Conservation (phyloP, 1,140 invertebrate genomes). For the Aphelenchoides besseyi region DNA sequence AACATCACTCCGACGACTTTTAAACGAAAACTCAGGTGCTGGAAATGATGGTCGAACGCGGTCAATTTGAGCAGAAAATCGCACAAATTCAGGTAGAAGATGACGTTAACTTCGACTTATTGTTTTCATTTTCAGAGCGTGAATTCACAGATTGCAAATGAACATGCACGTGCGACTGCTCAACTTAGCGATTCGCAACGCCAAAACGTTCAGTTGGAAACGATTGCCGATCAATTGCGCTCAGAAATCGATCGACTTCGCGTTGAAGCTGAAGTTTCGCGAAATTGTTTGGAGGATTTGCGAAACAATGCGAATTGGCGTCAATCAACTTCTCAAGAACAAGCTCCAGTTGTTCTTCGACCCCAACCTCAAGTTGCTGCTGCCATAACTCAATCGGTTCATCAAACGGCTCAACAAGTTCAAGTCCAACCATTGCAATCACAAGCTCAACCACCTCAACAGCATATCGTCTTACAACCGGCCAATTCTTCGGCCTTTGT, state of each 20-base stretch:
- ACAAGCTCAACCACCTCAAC: background rate
- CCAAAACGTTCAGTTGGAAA: slow-evolving; percentile 29
- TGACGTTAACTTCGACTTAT: slow-evolving; percentile 8
- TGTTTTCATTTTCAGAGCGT: slow-evolving; percentile 15
- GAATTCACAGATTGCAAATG: background rate
- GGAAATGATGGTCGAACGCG: slow-evolving; percentile 39
- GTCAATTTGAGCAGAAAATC: slow-evolving; percentile 31
- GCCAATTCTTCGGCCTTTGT: background rate
- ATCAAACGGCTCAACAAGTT: background rate
- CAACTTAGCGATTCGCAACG: slow-evolving; percentile 1
- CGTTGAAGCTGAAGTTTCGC: slow-evolving; percentile 35
- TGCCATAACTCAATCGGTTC: background rate
- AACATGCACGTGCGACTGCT: background rate
- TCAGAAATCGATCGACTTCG: slow-evolving; percentile 36
- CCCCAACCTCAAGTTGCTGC: background rate
- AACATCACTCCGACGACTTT: too few species aligned
- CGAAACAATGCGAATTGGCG: slow-evolving; percentile 10
- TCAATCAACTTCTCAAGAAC: background rate
- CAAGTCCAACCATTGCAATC: background rate
- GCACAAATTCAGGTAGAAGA: slow-evolving; percentile 20
- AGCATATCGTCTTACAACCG: background rate
- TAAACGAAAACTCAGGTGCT: too few species aligned
- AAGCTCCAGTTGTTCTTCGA: background rate
- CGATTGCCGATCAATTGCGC: slow-evolving; percentile 18
- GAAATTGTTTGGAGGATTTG: slow-evolving; percentile 39